These are phyloP conservation scores for Onychomys torridus DNA, from an alignment of 2,797 vertebrate genomes.

Conservation along the genomic window DNA sequence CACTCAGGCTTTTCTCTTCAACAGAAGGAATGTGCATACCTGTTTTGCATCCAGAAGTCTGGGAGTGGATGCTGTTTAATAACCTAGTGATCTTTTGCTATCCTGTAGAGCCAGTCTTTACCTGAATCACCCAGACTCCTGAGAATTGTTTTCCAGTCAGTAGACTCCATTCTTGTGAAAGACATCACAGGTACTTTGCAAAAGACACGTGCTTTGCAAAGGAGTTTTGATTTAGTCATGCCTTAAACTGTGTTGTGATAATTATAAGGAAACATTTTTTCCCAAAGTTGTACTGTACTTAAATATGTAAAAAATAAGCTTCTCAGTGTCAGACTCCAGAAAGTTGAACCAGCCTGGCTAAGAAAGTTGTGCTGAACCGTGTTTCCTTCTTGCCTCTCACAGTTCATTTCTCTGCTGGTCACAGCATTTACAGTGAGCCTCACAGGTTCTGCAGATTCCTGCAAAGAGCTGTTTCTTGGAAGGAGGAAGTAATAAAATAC, in stretches of 20 bases:
- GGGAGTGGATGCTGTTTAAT: not conserved
- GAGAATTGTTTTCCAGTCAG: not conserved
- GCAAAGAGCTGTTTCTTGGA: not conserved
- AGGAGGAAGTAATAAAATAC: not conserved
- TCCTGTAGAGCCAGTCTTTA: not conserved
- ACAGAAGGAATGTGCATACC: not conserved
- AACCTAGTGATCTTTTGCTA: not conserved
- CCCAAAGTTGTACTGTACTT: not conserved
- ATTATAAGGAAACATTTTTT: not conserved
- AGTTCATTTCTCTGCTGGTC: not conserved
- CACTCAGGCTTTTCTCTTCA: not conserved
- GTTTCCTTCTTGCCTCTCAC: not conserved
- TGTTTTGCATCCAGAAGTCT: not conserved
- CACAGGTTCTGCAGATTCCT: not conserved
- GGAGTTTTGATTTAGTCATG: not conserved
- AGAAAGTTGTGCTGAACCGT: not conserved
- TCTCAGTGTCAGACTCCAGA: not conserved
- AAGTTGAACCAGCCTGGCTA: not conserved
- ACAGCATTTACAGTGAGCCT: not conserved
- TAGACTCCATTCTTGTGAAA: not conserved
- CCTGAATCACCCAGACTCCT: not conserved
- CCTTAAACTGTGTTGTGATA: not conserved
- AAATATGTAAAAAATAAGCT: not conserved
- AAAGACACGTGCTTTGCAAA: not conserved
- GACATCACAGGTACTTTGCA: not conserved